Conservation (phyloP, 2,797 vertebrate species). For the Rallus crepitans region DNA sequence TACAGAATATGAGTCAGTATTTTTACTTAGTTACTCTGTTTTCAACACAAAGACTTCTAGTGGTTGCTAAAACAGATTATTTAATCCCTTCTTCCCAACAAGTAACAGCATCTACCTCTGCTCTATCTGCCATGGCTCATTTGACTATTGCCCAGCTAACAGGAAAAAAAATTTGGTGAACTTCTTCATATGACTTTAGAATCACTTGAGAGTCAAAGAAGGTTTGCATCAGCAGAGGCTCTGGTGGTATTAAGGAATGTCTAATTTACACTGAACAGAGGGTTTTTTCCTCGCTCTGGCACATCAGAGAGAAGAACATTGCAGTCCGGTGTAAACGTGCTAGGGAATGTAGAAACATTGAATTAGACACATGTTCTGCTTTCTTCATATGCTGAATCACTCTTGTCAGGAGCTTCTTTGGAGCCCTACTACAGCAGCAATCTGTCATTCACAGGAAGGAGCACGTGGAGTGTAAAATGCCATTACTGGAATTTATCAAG, state of each 20-base stretch:
- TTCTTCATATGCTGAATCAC: conserved; percentile 14
- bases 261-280: neutral
- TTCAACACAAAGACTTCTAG: neutral
- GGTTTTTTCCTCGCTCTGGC: neutral
- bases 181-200: neutral
- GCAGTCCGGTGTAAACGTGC: neutral
- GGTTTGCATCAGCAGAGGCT: neutral
- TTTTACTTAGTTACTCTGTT: neutral
- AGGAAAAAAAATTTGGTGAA: neutral
- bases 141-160: neutral
- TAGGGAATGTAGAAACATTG: neutral
- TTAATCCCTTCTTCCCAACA: neutral
- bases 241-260: neutral
- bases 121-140: neutral
- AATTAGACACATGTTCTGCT: neutral
- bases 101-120: neutral
- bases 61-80: neutral
- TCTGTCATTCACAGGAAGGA: conserved; percentile 60
- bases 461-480: conserved; percentile 35
- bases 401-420: conserved; percentile 49
- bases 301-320: neutral
- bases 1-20: neutral
- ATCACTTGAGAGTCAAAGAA: neutral
- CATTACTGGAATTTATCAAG: conserved; percentile 60
- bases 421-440: conserved; percentile 16